Evolutionary conservation across 1,140 invertebrate species (phyloP).

Genomic region (Caenorhabditis inopinata): DNA sequence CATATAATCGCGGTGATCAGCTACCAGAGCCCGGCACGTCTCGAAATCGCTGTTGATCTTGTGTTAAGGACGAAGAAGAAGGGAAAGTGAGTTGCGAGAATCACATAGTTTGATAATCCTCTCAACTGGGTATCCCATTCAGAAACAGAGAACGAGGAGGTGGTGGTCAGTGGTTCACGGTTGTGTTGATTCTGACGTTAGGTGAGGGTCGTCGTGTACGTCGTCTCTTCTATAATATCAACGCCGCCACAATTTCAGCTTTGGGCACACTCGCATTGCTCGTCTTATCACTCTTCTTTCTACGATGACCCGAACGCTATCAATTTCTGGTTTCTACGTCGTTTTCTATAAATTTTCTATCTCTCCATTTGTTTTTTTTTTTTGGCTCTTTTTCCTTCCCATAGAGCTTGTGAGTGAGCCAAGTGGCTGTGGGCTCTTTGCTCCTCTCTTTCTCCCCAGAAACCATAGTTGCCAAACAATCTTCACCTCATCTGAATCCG

Average conservation of each 20-base stretch:
- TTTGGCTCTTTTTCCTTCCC: background rate
- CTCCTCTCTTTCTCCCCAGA: too few relatives aligned
- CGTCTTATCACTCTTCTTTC: background rate
- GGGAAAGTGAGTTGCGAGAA: background rate
- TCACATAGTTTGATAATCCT: too few relatives aligned
- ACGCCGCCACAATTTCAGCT: background rate
- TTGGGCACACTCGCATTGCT: background rate
- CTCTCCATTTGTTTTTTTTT: background rate
- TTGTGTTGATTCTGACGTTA: background rate
- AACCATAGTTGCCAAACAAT: too few relatives aligned
- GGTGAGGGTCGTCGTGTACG: background rate
- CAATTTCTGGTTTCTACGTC: too few relatives aligned
- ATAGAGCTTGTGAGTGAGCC: too few relatives aligned
- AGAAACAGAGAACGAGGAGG: background rate
- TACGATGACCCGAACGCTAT: background rate
- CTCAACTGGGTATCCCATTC: background rate
- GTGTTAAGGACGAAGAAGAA: background rate
- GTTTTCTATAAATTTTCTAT: background rate
- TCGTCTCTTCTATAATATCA: too few relatives aligned
- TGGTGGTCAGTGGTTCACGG: background rate
- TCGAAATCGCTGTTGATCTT: background rate
- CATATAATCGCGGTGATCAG: constrained; percentile 12
- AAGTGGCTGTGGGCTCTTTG: too few relatives aligned
- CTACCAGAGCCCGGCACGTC: background rate
- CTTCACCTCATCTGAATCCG: too few relatives aligned